Conservation (phyloP, 23 tunicate species). For the Ciona savignyi region DNA sequence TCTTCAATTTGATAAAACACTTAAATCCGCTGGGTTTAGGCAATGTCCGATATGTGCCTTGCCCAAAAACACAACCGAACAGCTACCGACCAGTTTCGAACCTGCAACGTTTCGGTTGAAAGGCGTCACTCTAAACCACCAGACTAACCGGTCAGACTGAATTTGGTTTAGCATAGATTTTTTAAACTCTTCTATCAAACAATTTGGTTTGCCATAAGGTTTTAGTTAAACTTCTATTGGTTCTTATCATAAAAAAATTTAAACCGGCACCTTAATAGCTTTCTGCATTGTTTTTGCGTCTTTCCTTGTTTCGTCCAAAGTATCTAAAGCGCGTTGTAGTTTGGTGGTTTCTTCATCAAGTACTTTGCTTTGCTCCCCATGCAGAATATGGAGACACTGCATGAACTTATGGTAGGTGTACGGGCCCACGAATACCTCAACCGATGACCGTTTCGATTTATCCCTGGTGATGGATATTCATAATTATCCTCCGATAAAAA, state of each 20-base stretch:
- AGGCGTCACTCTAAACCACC: too few species aligned
- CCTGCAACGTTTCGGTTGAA: too few species aligned
- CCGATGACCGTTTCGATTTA: slow-evolving; percentile 33
- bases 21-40: too few species aligned
- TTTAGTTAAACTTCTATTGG: background rate
- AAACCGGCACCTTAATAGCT: slow-evolving; percentile 67
- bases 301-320: slow-evolving; percentile 77
- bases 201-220: too few species aligned
- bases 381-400: slow-evolving; percentile 62
- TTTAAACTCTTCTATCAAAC: too few species aligned
- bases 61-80: too few species aligned
- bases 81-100: too few species aligned
- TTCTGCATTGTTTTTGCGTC: slow-evolving; percentile 84
- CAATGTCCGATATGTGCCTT: too few species aligned
- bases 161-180: too few species aligned
- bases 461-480: slow-evolving; percentile 33
- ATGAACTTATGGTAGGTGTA: slow-evolving; percentile 77
- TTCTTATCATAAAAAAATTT: background rate
- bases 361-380: slow-evolving; percentile 47
- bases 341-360: slow-evolving; percentile 47
- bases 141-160: too few species aligned
- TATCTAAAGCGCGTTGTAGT: slow-evolving; percentile 52
- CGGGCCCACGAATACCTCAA: slow-evolving; percentile 84
- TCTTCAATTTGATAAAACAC: too few species aligned
- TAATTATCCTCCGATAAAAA: too few species aligned